Conservation (phyloP, 2,888 invertebrate genomes). For the Hypena proboscidalis region DNA sequence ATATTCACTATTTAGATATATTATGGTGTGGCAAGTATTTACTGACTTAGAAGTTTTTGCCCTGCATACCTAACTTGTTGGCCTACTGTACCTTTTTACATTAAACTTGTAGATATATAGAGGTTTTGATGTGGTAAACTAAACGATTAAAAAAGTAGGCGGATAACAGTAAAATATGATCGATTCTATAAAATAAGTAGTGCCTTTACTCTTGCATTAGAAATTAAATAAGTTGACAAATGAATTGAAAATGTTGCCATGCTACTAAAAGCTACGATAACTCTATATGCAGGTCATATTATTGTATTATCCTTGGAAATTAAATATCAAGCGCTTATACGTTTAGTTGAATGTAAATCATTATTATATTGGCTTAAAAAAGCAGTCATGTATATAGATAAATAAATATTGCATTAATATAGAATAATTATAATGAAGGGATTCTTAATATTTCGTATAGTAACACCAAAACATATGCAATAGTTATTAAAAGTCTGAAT, state of each 20-base stretch:
- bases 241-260: conserved; percentile 6
- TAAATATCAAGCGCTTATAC: conserved; percentile 33
- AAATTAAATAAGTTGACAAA: neutral
- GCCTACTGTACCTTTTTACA: too few species aligned
- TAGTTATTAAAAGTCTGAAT: conserved; percentile 11
- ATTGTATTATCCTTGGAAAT: conserved; percentile 39
- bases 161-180: too few species aligned
- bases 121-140: too few species aligned
- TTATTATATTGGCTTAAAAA: conserved; percentile 31
- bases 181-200: neutral
- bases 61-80: too few species aligned
- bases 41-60: too few species aligned
- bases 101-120: too few species aligned
- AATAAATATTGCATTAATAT: conserved; percentile 24
- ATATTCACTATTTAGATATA: too few species aligned
- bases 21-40: too few species aligned
- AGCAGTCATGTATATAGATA: conserved; percentile 36
- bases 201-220: conserved; percentile 2
- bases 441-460: conserved; percentile 8
- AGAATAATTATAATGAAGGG: conserved; percentile 3
- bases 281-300: conserved; percentile 35
- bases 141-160: too few species aligned
- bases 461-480: conserved; percentile 17
- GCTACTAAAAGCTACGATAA: conserved; percentile 30
- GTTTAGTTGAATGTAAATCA: conserved; percentile 32